Percentiles rank a stretch among this genome's conserved stretches.
Evolutionary conservation across 2,113 vertebrate species (phyloP).

Genomic region (Pungitius pungitius): DNA sequence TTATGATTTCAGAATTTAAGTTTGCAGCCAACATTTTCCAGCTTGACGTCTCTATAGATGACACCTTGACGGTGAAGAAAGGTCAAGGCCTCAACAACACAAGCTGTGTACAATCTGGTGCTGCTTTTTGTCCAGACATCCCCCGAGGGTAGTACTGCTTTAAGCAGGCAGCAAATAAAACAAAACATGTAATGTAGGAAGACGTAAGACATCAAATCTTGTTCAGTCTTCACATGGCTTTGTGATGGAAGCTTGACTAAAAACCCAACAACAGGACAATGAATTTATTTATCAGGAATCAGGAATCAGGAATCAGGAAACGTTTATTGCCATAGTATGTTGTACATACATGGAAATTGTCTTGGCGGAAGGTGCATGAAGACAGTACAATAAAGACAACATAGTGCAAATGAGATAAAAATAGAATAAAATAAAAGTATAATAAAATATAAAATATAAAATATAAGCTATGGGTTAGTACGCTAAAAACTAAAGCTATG

Average conservation of each 20-base stretch:
- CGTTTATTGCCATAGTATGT: no score
- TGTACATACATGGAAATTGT: no score
- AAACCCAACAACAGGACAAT: conserved; percentile 2
- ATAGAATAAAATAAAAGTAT: no score
- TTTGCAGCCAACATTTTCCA: conserved; percentile 71
- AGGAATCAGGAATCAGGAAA: no score
- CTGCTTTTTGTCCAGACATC: conserved; percentile 74
- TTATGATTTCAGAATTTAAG: background rate
- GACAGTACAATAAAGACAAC: no score
- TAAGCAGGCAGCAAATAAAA: background rate
- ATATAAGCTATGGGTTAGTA: no score
- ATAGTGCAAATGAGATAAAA: no score
- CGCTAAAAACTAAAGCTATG: no score
- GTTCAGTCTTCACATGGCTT: background rate
- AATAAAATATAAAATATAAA: no score
- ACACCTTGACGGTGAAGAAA: conserved; percentile 77
- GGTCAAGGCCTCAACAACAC: conserved; percentile 78
- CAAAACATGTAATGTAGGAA: background rate
- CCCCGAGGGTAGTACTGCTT: conserved; percentile 59
- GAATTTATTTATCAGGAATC: no score
- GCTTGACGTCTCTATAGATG: conserved; percentile 81
- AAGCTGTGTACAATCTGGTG: conserved; percentile 79
- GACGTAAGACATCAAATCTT: background rate
- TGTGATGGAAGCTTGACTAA: conserved; percentile 5
- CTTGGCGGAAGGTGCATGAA: no score